Evolutionary conservation across 1,140 invertebrate genomes (phyloP).

Genomic region (Pararge aegeria): DNA sequence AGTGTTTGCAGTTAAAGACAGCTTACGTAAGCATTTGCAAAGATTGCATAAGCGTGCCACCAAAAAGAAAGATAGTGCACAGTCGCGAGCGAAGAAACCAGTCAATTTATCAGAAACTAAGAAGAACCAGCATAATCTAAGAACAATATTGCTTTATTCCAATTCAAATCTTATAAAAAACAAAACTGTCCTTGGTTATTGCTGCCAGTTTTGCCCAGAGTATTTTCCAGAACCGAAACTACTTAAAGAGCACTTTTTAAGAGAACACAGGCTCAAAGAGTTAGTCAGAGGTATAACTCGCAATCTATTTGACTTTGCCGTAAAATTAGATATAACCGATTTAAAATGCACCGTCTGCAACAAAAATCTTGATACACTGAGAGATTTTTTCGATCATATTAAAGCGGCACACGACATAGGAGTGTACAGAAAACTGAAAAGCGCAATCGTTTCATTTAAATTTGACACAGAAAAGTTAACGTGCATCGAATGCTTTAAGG

Average conservation of each 20-base stretch:
- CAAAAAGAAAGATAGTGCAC: too few species aligned
- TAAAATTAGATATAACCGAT: slow-evolving; percentile 57
- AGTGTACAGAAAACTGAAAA: slow-evolving; percentile 41
- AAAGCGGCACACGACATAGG: slow-evolving; percentile 41
- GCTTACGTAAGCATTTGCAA: slow-evolving; percentile 42
- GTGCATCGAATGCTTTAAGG: slow-evolving; percentile 62
- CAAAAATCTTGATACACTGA: slow-evolving; percentile 30
- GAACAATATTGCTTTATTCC: slow-evolving; percentile 47
- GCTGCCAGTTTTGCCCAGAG: slow-evolving; percentile 50
- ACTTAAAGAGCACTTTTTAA: slow-evolving; percentile 52
- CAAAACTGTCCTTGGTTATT: slow-evolving; percentile 51
- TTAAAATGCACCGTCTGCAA: slow-evolving; percentile 49
- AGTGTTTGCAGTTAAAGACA: slow-evolving; percentile 39
- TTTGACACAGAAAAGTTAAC: slow-evolving; percentile 50
- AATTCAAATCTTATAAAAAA: slow-evolving; percentile 54
- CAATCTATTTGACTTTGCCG: slow-evolving; percentile 44
- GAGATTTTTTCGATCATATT: slow-evolving; percentile 46
- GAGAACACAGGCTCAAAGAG: slow-evolving; percentile 52
- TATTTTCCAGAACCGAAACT: slow-evolving; percentile 41
- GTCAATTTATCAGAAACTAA: slow-evolving; percentile 31
- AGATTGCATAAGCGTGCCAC: slow-evolving; percentile 39
- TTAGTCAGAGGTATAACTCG: slow-evolving; percentile 41
- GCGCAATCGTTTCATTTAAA: slow-evolving; percentile 53
- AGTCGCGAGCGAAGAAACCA: too few species aligned
- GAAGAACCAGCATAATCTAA: slow-evolving; percentile 49